These are phyloP conservation scores for Notolepis coatsorum DNA, from an alignment of 2,797 vertebrate species.

Conservation along the genomic window DNA sequence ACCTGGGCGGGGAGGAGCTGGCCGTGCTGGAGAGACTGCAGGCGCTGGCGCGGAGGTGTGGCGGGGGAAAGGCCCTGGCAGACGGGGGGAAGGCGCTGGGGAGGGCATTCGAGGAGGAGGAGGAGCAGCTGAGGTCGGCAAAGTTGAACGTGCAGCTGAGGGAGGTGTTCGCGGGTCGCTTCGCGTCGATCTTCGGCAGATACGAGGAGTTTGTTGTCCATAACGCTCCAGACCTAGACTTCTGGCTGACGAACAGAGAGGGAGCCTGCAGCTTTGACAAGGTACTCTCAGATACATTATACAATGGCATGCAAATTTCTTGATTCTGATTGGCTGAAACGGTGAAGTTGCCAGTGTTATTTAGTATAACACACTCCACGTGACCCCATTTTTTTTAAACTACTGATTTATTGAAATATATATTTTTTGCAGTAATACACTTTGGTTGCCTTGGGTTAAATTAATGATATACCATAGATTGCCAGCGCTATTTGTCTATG, in stretches of 20 bases:
- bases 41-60: slow-evolving; percentile 86
- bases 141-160: slow-evolving; percentile 94
- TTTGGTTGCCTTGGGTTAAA: too few species aligned
- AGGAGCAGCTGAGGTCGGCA: slow-evolving; percentile 85
- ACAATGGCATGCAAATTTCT: too few species aligned
- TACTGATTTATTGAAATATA: too few species aligned
- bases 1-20: slow-evolving; percentile 86
- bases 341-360: too few species aligned
- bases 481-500: too few species aligned
- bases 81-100: slow-evolving; percentile 59
- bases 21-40: slow-evolving; percentile 91
- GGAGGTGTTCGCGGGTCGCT: slow-evolving; percentile 94
- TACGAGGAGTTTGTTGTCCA: slow-evolving; percentile 97
- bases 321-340: too few species aligned
- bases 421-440: too few species aligned
- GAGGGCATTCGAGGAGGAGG: slow-evolving; percentile 63
- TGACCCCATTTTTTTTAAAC: too few species aligned
- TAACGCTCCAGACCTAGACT: slow-evolving; percentile 91
- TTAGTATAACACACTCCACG: too few species aligned
- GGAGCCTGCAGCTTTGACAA: slow-evolving; percentile 97
- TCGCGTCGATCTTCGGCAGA: slow-evolving; percentile 92
- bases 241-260: slow-evolving; percentile 95
- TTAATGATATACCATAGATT: too few species aligned
- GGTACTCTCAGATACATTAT: too few species aligned
- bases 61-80: slow-evolving; percentile 63